Percentiles rank a stretch among this genome's conserved stretches.
These are phyloP conservation scores for Nerophis lumbriciformis DNA, from an alignment of 2,113 vertebrate genomes.

Conservation along the genomic window DNA sequence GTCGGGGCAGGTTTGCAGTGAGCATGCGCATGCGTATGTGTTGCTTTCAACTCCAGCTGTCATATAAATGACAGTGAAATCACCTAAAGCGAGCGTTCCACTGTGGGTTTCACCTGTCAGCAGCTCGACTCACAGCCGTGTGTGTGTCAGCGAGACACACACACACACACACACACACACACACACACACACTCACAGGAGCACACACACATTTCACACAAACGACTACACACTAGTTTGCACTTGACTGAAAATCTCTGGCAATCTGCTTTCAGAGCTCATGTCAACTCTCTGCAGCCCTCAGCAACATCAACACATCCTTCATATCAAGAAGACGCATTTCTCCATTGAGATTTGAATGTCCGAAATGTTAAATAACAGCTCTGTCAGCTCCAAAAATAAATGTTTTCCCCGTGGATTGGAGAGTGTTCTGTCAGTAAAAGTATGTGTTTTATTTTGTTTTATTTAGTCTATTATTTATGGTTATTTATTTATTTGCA, in stretches of 20 bases:
- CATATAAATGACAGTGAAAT: slow-evolving; percentile 32
- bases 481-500: too few species aligned
- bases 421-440: background rate
- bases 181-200: background rate
- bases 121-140: slow-evolving; percentile 40
- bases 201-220: background rate
- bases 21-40: background rate
- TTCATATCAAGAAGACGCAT: slow-evolving; percentile 21
- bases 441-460: background rate
- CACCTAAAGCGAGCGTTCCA: slow-evolving; percentile 25
- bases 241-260: slow-evolving; percentile 32
- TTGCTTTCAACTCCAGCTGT: slow-evolving; percentile 11
- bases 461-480: too few species aligned
- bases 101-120: slow-evolving; percentile 45
- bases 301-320: slow-evolving; percentile 23
- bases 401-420: background rate
- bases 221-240: slow-evolving; percentile 15
- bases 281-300: slow-evolving; percentile 24
- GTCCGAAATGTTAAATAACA: slow-evolving; percentile 19
- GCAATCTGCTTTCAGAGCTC: slow-evolving; percentile 26
- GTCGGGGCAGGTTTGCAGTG: background rate
- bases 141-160: slow-evolving; percentile 43
- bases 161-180: background rate
- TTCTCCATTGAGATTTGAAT: slow-evolving; percentile 19
- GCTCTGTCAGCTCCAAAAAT: background rate